phyloP scores from a whole-genome alignment of 2,113 vertebrate species.

The Tylochromis polylepis region DNA sequence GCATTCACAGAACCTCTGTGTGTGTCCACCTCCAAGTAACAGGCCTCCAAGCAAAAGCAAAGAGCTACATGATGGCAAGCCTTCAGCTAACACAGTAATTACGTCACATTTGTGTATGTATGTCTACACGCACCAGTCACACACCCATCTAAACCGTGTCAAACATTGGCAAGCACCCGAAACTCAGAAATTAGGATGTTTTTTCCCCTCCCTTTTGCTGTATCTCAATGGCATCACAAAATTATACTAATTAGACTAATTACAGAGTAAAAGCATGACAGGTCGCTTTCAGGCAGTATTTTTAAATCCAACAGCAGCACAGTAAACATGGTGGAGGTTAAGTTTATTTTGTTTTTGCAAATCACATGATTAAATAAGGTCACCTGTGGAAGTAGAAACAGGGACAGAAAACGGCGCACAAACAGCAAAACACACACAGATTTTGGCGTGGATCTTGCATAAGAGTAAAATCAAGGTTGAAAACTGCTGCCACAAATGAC shows the following conservation, averaged over 20 bases:
- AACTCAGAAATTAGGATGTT: background rate
- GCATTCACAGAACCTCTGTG: background rate
- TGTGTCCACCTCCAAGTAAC: background rate
- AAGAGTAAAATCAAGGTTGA: background rate
- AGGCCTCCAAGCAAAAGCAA: background rate
- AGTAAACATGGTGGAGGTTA: background rate
- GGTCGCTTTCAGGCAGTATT: background rate
- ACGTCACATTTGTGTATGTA: background rate
- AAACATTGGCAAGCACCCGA: background rate
- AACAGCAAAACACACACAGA: background rate
- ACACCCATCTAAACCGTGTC: background rate
- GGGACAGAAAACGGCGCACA: background rate
- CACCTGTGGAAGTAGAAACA: background rate
- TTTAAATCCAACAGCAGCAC: background rate
- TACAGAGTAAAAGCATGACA: background rate
- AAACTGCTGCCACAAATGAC: background rate
- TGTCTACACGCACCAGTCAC: background rate
- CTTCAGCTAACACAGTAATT: background rate
- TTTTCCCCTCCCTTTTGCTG: fast-evolving
- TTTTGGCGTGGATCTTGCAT: background rate
- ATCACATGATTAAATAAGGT: background rate
- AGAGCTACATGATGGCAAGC: background rate
- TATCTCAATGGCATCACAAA: background rate
- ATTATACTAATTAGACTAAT: background rate
- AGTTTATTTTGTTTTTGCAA: background rate